Evolutionary conservation across 2,888 invertebrate genomes (phyloP).

Genomic region (Archips xylosteana): DNA sequence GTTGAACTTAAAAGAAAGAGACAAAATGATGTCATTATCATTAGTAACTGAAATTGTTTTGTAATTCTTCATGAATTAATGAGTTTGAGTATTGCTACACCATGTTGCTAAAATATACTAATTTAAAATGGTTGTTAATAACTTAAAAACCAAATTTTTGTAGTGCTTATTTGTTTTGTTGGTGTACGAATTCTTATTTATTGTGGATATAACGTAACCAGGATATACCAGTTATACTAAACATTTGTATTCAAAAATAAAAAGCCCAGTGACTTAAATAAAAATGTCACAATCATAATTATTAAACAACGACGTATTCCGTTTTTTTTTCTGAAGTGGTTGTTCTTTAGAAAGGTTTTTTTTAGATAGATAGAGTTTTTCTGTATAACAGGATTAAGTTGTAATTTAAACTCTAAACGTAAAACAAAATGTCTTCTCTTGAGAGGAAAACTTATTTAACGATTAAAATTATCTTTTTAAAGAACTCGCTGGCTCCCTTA

Average conservation of each 20-base stretch:
- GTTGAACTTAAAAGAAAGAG: not conserved
- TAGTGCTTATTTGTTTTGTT: not conserved
- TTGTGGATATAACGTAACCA: not conserved
- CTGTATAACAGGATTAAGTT: too few species aligned
- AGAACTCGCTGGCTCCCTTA: too few species aligned
- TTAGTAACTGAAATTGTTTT: not conserved
- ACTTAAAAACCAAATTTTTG: not conserved
- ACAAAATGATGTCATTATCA: not conserved
- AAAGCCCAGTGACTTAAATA: not conserved
- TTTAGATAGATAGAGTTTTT: too few species aligned
- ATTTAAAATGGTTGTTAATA: not conserved
- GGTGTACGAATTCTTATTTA: not conserved
- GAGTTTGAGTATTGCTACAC: not conserved
- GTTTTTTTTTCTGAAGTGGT: not conserved
- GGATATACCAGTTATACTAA: not conserved
- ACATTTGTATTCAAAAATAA: not conserved
- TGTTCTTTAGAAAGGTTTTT: not conserved
- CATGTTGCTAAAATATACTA: not conserved
- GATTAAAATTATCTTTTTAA: too few species aligned
- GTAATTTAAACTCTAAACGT: too few species aligned
- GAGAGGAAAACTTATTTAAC: too few species aligned
- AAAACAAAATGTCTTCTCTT: too few species aligned
- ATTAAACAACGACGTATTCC: not conserved
- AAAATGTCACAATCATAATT: not conserved
- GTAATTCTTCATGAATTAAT: not conserved